Conservation (phyloP, 2,888 invertebrate species). For the Tryphoninae sp. region DNA sequence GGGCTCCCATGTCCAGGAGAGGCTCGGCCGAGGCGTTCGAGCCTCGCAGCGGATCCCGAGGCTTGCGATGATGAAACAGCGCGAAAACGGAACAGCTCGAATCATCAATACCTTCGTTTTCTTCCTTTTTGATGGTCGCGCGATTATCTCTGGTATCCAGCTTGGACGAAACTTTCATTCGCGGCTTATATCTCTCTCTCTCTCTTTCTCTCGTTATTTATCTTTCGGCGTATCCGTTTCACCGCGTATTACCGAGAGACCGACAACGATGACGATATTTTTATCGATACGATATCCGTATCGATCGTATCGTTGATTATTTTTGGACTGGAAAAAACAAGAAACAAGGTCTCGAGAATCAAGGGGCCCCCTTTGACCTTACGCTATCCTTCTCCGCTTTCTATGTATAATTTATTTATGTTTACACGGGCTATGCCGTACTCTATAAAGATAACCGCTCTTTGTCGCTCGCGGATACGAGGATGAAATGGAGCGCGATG, state of each 20-base stretch:
- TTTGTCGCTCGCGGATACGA: slow-evolving; percentile 37
- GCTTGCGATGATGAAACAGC: slow-evolving; percentile 70
- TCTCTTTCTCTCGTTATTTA: background rate
- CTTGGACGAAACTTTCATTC: slow-evolving; percentile 22
- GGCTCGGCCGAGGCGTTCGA: slow-evolving; percentile 76
- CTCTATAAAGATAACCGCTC: slow-evolving; percentile 20
- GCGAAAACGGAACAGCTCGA: slow-evolving; percentile 74
- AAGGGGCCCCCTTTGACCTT: slow-evolving; percentile 46
- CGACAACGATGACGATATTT: no score
- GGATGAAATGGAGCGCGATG: slow-evolving; percentile 61
- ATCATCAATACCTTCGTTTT: slow-evolving; percentile 53
- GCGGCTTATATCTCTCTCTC: background rate
- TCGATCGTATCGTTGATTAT: no score
- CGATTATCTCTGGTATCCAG: slow-evolving; percentile 54
- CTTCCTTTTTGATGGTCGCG: slow-evolving; percentile 35
- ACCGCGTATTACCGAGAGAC: background rate
- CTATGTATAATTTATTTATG: slow-evolving; percentile 11
- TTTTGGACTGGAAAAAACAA: no score
- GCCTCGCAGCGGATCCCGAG: slow-evolving; percentile 74
- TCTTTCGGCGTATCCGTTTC: no score
- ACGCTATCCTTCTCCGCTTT: slow-evolving; percentile 15
- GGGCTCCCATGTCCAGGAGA: slow-evolving; percentile 81
- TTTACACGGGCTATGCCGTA: slow-evolving; percentile 12
- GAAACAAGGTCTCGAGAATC: no score
- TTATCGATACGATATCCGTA: no score